Percentiles rank a stretch among this genome's conserved stretches.
phyloP scores from a whole-genome alignment of 2,888 invertebrate genomes.

The Hirtodrosophila trivittata region DNA sequence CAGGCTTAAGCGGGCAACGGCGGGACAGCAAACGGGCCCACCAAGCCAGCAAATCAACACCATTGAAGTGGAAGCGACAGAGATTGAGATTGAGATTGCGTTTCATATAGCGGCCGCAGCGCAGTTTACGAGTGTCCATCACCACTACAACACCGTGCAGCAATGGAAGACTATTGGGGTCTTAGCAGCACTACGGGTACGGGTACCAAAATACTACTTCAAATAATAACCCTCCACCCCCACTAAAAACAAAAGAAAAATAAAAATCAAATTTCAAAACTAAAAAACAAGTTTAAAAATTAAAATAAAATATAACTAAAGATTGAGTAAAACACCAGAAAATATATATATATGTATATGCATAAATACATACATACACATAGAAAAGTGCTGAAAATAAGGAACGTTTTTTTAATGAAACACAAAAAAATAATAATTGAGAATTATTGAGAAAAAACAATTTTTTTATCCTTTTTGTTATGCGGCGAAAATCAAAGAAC shows the following conservation, averaged over 20 bases:
- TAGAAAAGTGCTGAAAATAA: no score
- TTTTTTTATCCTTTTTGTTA: constrained; percentile 48
- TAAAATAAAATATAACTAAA: constrained; percentile 2
- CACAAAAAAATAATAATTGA: not conserved
- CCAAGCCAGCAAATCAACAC: constrained; percentile 66
- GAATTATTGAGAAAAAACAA: not conserved
- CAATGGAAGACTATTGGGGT: constrained; percentile 83
- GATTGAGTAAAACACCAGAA: no score
- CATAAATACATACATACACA: no score
- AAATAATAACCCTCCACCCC: constrained; percentile 22
- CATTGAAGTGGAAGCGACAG: constrained; percentile 70
- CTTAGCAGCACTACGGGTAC: constrained; percentile 84
- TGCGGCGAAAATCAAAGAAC: constrained; percentile 51
- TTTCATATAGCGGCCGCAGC: constrained; percentile 75
- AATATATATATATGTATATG: no score
- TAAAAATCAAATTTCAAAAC: constrained; percentile 12
- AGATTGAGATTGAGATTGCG: constrained; percentile 78
- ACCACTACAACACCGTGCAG: constrained; percentile 81
- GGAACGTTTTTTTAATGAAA: not conserved
- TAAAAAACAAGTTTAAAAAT: constrained; percentile 10
- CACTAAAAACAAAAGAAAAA: constrained; percentile 10
- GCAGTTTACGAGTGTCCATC: constrained; percentile 81
- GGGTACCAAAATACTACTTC: constrained; percentile 20
- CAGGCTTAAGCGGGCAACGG: constrained; percentile 26
- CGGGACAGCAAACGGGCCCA: constrained; percentile 7